phyloP scores from a whole-genome alignment of 2,113 vertebrate genomes.

The Bolborhynchus lineola region DNA sequence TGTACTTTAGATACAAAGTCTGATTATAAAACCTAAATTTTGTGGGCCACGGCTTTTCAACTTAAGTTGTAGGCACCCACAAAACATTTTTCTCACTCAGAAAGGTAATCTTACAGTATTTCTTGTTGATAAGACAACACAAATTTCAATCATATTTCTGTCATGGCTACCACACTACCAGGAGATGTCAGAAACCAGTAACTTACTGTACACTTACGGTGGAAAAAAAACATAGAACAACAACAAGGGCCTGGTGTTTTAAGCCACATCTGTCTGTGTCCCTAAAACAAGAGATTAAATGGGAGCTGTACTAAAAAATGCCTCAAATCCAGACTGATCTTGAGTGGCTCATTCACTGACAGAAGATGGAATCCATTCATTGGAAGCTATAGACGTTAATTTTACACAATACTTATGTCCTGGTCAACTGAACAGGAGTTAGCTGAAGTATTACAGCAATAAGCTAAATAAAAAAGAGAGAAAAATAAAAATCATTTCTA shows the following conservation, averaged over 20 bases:
- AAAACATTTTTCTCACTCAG: neutral
- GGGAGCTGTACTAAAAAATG: slow-evolving; percentile 10
- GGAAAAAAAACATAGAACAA: neutral
- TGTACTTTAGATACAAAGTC: neutral
- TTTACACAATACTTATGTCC: neutral
- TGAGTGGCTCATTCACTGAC: neutral
- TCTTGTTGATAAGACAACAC: neutral
- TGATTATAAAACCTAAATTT: neutral
- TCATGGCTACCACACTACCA: neutral
- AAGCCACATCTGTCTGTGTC: neutral
- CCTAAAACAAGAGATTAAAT: slow-evolving; percentile 27
- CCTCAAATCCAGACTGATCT: slow-evolving; percentile 25
- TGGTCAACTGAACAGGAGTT: neutral
- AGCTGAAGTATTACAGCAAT: neutral
- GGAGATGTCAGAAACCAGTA: slow-evolving; percentile 5
- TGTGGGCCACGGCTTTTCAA: neutral
- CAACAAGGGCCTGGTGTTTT: neutral
- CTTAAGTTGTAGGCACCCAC: neutral
- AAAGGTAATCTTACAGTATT: neutral
- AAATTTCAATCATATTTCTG: slow-evolving; percentile 21
- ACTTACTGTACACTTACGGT: slow-evolving; percentile 7
- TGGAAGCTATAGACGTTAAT: neutral
- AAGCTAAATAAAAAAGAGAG: neutral
- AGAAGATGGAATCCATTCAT: neutral
- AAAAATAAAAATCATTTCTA: neutral